phyloP scores from a whole-genome alignment of 2,888 invertebrate genomes.

The Strigamia crassipes region DNA sequence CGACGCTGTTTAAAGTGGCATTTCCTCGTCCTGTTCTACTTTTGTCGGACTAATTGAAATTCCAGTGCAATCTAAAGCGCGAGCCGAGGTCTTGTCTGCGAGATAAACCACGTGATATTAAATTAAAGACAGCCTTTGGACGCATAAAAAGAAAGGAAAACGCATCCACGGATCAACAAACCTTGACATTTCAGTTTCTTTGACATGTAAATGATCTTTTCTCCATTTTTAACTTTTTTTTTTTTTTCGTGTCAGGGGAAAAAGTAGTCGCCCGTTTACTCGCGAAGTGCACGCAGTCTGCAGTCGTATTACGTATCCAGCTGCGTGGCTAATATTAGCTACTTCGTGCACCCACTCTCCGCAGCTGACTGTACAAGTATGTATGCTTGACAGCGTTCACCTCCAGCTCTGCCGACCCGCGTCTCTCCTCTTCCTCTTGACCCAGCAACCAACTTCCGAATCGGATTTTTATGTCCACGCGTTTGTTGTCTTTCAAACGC shows the following conservation, averaged over 20 bases:
- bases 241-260: neutral
- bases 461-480: neutral
- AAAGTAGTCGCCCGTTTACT: neutral
- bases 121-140: neutral
- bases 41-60: neutral
- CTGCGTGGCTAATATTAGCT: conserved; percentile 27
- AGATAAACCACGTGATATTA: neutral
- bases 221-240: no score
- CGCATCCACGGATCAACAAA: neutral
- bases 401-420: conserved; percentile 4
- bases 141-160: neutral
- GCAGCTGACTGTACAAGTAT: neutral
- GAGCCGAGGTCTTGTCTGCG: neutral
- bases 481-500: neutral
- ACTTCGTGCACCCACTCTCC: neutral
- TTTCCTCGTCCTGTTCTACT: conserved; percentile 30
- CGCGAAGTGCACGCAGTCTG: neutral
- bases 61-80: conserved; percentile 10
- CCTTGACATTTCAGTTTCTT: neutral
- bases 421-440: conserved; percentile 15
- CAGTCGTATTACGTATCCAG: neutral
- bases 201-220: no score
- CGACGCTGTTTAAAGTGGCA: neutral
- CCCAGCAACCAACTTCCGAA: conserved; percentile 1
- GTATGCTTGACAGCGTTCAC: conserved; percentile 8